Percentiles rank a stretch among this genome's conserved stretches.
Conservation (phyloP, 2,888 invertebrate genomes). For the Cheilosia urbana region DNA sequence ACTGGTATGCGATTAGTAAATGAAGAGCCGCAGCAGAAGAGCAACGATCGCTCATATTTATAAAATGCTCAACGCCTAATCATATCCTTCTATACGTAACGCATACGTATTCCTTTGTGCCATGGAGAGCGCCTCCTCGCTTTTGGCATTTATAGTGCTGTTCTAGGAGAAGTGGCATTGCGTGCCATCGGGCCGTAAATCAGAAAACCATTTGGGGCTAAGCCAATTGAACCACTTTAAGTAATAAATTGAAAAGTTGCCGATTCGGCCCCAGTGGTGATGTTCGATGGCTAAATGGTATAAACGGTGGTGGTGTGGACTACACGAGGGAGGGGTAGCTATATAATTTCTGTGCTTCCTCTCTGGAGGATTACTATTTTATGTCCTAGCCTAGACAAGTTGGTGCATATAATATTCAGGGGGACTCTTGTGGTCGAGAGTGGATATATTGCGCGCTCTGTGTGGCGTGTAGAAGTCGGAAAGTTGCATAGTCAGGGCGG, state of each 20-base stretch:
- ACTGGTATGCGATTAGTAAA: conserved; percentile 65
- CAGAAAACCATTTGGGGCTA: conserved; percentile 80
- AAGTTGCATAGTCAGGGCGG: conserved; percentile 29
- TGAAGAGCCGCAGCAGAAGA: conserved; percentile 12
- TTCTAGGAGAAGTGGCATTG: conserved; percentile 77
- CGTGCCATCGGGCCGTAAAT: conserved; percentile 81
- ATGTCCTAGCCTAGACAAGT: conserved; percentile 68
- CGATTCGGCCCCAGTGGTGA: conserved; percentile 77
- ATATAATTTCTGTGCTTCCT: conserved; percentile 56
- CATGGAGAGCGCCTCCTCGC: conserved; percentile 8
- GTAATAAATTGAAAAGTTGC: conserved; percentile 80
- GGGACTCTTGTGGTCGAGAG: conserved; percentile 11
- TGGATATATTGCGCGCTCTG: conserved; percentile 37
- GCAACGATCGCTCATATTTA: conserved; percentile 30
- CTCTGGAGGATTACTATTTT: conserved; percentile 61
- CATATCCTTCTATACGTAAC: conserved; percentile 51
- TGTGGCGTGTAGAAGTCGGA: conserved; percentile 29
- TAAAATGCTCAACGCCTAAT: conserved; percentile 52
- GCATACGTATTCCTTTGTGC: conserved; percentile 17
- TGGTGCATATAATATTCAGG: conserved; percentile 19
- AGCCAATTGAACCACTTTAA: conserved; percentile 80
- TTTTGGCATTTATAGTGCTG: conserved; percentile 30
- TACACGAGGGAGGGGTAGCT: conserved; percentile 43
- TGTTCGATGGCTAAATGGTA: conserved; percentile 65
- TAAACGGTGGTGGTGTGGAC: conserved; percentile 12